A percentile compares a stretch with the other conserved stretches of the same genome.
Conservation (phyloP, 1,140 invertebrate genomes). For the Platyura marginata region DNA sequence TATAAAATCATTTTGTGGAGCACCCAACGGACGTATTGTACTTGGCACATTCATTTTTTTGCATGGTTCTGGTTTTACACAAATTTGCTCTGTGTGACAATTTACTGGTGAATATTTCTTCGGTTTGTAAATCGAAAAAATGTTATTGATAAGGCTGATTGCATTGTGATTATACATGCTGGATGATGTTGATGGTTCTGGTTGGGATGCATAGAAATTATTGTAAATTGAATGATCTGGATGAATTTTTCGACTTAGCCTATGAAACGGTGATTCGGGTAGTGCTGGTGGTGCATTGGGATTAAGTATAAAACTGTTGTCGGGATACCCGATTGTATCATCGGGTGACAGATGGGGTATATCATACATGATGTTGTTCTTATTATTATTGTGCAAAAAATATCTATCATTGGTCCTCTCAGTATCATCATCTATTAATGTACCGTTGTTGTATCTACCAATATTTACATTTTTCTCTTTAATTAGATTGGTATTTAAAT, state of each 20-base stretch:
- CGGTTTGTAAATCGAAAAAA: constrained; percentile 25
- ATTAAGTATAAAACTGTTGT: not conserved
- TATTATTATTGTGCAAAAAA: constrained; percentile 16
- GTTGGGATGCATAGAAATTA: constrained; percentile 19
- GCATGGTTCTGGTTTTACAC: constrained; percentile 24
- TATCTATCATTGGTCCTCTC: constrained; percentile 19
- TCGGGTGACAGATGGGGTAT: too few relatives aligned
- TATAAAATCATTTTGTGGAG: constrained; percentile 19
- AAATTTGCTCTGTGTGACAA: constrained; percentile 17
- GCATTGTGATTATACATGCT: constrained; percentile 18
- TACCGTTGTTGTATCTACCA: constrained; percentile 21
- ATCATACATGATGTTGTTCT: too few relatives aligned
- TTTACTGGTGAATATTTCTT: constrained; percentile 24
- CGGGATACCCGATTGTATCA: not conserved
- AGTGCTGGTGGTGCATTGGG: not conserved
- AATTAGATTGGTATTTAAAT: not conserved
- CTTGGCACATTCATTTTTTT: constrained; percentile 26
- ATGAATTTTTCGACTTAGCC: constrained; percentile 18
- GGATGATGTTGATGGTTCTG: constrained; percentile 13
- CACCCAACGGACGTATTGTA: constrained; percentile 14
- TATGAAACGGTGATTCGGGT: constrained; percentile 11
- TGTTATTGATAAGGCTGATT: constrained; percentile 25
- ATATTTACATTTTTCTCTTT: constrained; percentile 20
- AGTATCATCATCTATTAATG: constrained; percentile 23
- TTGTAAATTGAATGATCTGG: constrained; percentile 22